Evolutionary conservation across 2,797 vertebrate species (phyloP), one percentile per base, ranked within the genome.

Genomic region (Pangasius djambal): DNA sequence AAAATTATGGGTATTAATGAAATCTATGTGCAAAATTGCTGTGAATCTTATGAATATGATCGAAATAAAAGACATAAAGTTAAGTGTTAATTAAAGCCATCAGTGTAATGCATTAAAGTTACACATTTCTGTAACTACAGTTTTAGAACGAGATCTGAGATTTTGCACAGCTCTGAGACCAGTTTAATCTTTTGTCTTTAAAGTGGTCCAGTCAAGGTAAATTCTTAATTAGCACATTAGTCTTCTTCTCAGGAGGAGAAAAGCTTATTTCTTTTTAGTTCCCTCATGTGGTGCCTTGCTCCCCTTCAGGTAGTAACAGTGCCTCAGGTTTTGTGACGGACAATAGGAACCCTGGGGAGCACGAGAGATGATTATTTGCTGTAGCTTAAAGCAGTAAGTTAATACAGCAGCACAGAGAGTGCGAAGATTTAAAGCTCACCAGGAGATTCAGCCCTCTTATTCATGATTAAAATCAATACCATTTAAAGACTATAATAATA

Each of bases 401-500:
- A 88, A 91, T 90, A 87, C 85, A 61, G 81, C 87, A 28, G 85
- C 75, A 86, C 52, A 88, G 37, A 72, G 57, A 87, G 85, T 75
- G 67, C 59, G 86, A 55, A 78, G 88, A 90, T 93, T 92, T 91
- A 88, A 86, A 87, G 90, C 88, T 90, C 88, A 88, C 55, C 28
- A 72, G 86, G 88, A 89, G 90, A 89, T 89, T 91, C 89, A 84
- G 83, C 44, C 25, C 74, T 87, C 88, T 92, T 91, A 91, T 90
- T 85, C 85, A 67, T 90, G 90, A 92, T 90, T 86, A 87, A 85
- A 92, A 90, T 92, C 91, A 88, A 90, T 92, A 90, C 75, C 34
- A 44, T 83, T 83, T 90, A 92, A 92, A 91, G 86, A 90, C 86
- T 90, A 88, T 75, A 4, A 83, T 15, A 44, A 83, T 28, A 22